Evolutionary conservation across 2,797 vertebrate genomes (phyloP), one percentile per base, ranked within the genome.

Genomic region (Pseudocheirus occidentalis): DNA sequence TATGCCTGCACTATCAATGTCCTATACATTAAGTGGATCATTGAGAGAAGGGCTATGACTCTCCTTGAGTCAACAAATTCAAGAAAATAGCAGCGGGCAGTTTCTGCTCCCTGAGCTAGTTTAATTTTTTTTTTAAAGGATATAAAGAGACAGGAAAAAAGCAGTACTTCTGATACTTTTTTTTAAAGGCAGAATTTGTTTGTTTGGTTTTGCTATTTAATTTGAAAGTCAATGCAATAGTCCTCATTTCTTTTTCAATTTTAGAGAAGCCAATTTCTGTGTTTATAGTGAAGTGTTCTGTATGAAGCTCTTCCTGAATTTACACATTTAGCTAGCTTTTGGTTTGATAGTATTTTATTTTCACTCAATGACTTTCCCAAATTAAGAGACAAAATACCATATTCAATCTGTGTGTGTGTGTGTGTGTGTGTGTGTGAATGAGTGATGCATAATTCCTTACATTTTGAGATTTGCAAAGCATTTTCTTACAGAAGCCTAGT

Each of bases 61-160:
- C 6, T 57, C 0, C 1, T 92, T 90, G 89, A 93, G 16, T 21
- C 73, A 90, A 62, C 5, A 10, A 93, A 97, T 95, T 29, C 92
- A 94, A 55, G 34, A 62, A 53, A 50, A 53, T 24, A 57, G 18
- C 57, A 91, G 11, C 73, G 66, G 54, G 53, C 9, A 29, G 34
- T 53, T 92, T 55, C 66, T 59, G 55, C 13, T n/a, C 34, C 3
- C 27, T 58, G 21, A 34, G 13, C 28, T 28, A 0, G 54, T 95
- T 92, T 62, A 93, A 90, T 12, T 11, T 81, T 95, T 73, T 90
- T 91, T 59, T 94, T 93, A 59, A 24, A 93, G 11, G n/a, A n/a
- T 57, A 91, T 87, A 66, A 95, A 96, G 94, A 91, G 53, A 66
- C 34, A 18, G 29, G 29, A 62, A 55, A 93, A 92, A 58, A 31